phyloP scores from a whole-genome alignment of 2,113 vertebrate species.

The Laticauda colubrina region DNA sequence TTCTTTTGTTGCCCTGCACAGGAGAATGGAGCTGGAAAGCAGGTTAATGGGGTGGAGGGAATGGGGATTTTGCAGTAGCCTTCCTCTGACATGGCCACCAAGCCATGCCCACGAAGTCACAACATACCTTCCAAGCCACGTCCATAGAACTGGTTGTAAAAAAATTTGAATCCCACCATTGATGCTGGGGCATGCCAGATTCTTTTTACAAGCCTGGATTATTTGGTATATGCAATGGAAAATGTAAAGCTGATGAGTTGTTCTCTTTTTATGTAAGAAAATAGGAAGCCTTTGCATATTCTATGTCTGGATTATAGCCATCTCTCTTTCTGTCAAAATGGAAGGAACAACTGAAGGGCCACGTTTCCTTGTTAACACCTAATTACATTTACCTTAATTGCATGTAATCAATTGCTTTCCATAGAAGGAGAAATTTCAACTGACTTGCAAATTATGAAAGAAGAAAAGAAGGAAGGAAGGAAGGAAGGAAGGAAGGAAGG shows the following conservation, averaged over 20 bases:
- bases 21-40: too few relatives aligned
- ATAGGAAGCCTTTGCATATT: not conserved
- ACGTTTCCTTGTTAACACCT: constrained; percentile 7
- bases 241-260: not conserved
- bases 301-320: not conserved
- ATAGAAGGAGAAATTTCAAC: constrained; percentile 47
- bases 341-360: not conserved
- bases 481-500: not conserved
- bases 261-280: not conserved
- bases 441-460: constrained; percentile 33
- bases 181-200: not conserved
- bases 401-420: constrained; percentile 37
- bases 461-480: not conserved
- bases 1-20: too few relatives aligned
- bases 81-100: too few relatives aligned
- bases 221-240: not conserved
- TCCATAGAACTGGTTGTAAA: too few relatives aligned
- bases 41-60: too few relatives aligned
- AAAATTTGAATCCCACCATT: too few relatives aligned
- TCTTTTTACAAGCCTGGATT: not conserved
- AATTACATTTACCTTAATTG: constrained; percentile 19
- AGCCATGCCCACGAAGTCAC: too few relatives aligned
- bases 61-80: too few relatives aligned
- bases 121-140: too few relatives aligned
- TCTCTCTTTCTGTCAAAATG: not conserved